Evolutionary conservation across 2,797 vertebrate genomes (phyloP), one percentile per base, ranked within the genome.

Genomic region (Manis crassicaudata): DNA sequence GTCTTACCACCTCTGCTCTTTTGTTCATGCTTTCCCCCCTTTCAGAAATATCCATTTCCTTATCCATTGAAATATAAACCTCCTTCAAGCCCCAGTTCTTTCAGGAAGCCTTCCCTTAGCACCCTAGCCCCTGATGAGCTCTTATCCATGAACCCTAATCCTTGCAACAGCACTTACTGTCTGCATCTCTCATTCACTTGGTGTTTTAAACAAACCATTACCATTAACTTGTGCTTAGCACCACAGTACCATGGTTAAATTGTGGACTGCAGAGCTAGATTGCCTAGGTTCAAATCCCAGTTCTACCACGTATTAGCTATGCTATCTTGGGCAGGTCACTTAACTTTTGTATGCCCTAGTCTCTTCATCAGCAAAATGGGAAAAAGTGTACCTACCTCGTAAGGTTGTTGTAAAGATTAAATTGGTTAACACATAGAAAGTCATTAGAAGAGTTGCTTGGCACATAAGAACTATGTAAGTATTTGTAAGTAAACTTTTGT

Each of bases 371-470:
- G 13, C n/a, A 83, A 91, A 90, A 82, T 25, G 20, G 9, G 54
- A n/a, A 54, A 62, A 76, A 70, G 23, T 88, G 17, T 50, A 89
- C 40, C n/a, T 90, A 68, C 54, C 23, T 83, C 18, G 14, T 35
- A 91, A 93, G 27, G 27, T 91, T 83, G 17, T 62, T 88, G n/a
- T 63, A 84, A 90, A 67, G 27, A 87, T 58, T 93, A 86, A 83
- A 77, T 90, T 62, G 56, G 46, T 85, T 63, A 68, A 73, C 46
- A 87, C 18, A 32, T 20, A 4, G 37, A 43, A 54, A 92, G 29
- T 37, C 6, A 79, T 84, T 60, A 88, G 84, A 80, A 80, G 11
- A 58, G n/a, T 60, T 85, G 89, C 65, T 56, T 62, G 79, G 67
- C 65, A 89, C 56, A 60, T 83, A 73, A 40, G 43, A 90, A 82